Base-by-base conservation (phyloP, 1,140 invertebrate species). In the Drosophila chauvacae region DNA sequence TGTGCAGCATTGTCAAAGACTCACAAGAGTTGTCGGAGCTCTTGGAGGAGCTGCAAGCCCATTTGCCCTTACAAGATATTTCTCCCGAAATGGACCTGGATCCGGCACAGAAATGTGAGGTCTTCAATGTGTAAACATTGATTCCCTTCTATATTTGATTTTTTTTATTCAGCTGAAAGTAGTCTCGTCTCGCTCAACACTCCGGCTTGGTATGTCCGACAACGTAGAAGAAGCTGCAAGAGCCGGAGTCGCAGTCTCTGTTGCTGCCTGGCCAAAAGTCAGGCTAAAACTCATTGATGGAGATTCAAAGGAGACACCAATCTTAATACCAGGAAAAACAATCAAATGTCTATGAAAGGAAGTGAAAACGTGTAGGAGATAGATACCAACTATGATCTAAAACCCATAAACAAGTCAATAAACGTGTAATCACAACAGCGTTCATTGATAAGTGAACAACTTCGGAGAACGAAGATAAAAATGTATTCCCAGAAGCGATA, bases 1-100 rank as follows among this genome's bases (percentile, higher is more conserved):
- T 97, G 9, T 96, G 96, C 93, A 97, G 96, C 92, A 97, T 98
- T 82, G 94, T 94, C 48, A 97, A 97, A 91, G 97, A 97, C 91
- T 96, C 95, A 0, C 95, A 96, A 75, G 97, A 97, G 81, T 95
- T 97, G 69, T 94, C 94, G 1, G 94, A 94, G 72, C 94, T 97
- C 71, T 93, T 97, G 35, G 94, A 94, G 66, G 96, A 97, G 81
- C 95, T 97, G 91, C 96, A 97, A 91, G 96, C 97, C 88, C 97
- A 96, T 86, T 95, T 97, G 94, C 97, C 97, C 4, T 33, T 66
- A 1, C 28, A 95, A 95, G 91, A 96, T 37, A n/a, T 50, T 0
- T 35, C 50, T 4, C 44, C 66, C 3, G 60, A 64, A 35, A 41
- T 53, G 4, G 68, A 85, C 1, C 20, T 57, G 23, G 59, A 73